Base-by-base conservation (phyloP, 2,113 vertebrate genomes). In the Trichechus manatus region DNA sequence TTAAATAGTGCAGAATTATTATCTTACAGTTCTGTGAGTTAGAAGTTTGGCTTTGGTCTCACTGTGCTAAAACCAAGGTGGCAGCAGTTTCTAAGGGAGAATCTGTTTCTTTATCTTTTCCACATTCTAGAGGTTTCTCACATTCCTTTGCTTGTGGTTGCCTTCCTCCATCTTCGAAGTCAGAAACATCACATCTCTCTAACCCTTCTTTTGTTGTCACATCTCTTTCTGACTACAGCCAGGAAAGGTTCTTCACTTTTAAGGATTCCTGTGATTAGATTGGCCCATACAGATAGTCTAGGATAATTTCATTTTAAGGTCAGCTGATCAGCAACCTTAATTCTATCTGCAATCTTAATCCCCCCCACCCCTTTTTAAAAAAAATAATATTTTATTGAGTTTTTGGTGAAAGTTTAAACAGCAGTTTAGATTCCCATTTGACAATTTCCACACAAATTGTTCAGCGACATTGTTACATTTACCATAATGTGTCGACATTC, bases 1-100 rank as follows among this genome's bases (percentile, higher is more conserved):
- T 93, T 47, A 93, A 79, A 63, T 87, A 86, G 74, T 79, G 70
- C 87, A 80, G n/a, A 88, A 77, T 87, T 91, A 53, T 66, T 89
- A 22, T 89, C 20, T 81, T 85, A 56, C 33, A 82, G 31, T 9
- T 78, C 50, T 92, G 22, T 84, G 66, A 22, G 6, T 72, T n/a
- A 77, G 36, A 93, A 91, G 33, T 90, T 53, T 6, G 89, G 84
- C 0, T 1, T 14, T 50, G 31, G 59, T 33, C 27, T 88, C 23
- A 13, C 33, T 25, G 11, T 61, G 33, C 7, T 82, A 56, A 91
- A 88, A 77, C 23, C 39, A 84, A 89, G 20, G 8, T 1, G 25
- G 53, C 9, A 6, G 8, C 56, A 77, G 22, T 2, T 36, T 75
- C 10, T 78, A 23, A 6, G 23, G 9, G 8, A 94, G 50, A 75